Percentiles rank a stretch among this genome's conserved stretches.
Conservation (phyloP, 2,888 invertebrate genomes). For the Epinotia bilunana region DNA sequence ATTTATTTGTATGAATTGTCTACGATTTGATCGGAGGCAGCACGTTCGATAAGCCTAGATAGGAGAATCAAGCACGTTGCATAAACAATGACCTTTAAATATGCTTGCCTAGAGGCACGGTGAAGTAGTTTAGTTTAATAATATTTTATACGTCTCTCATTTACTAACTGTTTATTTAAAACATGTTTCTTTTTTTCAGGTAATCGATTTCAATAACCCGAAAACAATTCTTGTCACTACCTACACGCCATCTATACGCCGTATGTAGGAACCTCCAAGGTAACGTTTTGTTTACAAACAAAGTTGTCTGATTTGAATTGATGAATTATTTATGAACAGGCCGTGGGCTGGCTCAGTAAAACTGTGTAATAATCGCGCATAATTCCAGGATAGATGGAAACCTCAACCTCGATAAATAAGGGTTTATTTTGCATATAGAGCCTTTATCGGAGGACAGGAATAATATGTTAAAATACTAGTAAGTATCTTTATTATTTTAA, state of each 20-base stretch:
- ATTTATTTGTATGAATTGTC: too few relatives aligned
- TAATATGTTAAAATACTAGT: background rate
- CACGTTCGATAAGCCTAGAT: too few relatives aligned
- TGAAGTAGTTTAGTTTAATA: too few relatives aligned
- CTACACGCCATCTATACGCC: conserved; percentile 21
- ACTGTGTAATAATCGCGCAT: conserved; percentile 24
- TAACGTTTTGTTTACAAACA: conserved; percentile 40
- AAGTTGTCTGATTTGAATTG: conserved; percentile 24
- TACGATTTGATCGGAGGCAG: too few relatives aligned
- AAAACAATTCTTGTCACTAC: too few relatives aligned
- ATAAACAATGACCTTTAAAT: too few relatives aligned
- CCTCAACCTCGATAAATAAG: background rate
- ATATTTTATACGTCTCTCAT: too few relatives aligned
- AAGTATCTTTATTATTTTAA: background rate
- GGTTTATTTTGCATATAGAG: background rate
- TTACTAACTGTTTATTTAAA: too few relatives aligned
- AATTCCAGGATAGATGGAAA: conserved; percentile 19
- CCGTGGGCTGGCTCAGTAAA: conserved; percentile 23
- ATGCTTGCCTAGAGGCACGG: too few relatives aligned
- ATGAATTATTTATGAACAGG: conserved; percentile 38
- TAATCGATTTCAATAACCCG: too few relatives aligned
- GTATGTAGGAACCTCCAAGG: background rate
- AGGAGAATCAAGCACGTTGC: too few relatives aligned
- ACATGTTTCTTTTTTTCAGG: too few relatives aligned
- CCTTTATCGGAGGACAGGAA: background rate